Base-by-base conservation (phyloP, 2,888 invertebrate species). In the Axea sp. region DNA sequence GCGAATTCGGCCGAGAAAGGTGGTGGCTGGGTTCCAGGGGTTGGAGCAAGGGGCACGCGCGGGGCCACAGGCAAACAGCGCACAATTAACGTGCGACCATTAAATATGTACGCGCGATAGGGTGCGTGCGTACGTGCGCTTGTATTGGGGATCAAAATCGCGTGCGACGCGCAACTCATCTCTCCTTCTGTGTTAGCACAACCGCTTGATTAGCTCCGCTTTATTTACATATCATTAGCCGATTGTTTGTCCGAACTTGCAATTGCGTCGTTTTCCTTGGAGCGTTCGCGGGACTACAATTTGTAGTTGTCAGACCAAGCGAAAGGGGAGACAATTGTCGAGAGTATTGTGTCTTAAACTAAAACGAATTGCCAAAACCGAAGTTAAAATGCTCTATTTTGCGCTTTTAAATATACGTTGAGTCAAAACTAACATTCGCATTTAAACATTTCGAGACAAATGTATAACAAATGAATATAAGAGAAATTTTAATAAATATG, bases 161-260 rank as follows among this genome's bases (percentile, higher is more conserved):
- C 81, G 77, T 74, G 73, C 78, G 11, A 15, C 57, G 74, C 67
- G 53, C 60, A 69, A 75, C 78, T 82, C 82, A 84, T 83, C 84
- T 83, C 84, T 83, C 81, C 81, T 80, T 74, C 75, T 84, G 85
- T 85, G 86, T 86, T 85, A 81, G 84, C 81, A 83, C 84, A 86
- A 83, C 82, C 84, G 86, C 84, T 86, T 86, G 84, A 86, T 86
- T 86, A 85, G 84, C 84, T 85, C 81, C 76, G 79, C 81, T 83
- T 84, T 86, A 86, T 86, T 86, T 85, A 85, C 86, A 86, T 86
- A 86, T 86, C 86, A 86, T 86, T 86, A 86, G 86, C 80, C 81
- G 81, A 85, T 83, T 86, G 86, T 86, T 86, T 86, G 83, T 82
- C 80, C 81, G 81, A 82, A 78, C 82, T 75, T 78, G 79, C 78